Percentiles rank a stretch among this genome's conserved stretches.
Evolutionary conservation across 1,140 invertebrate species (phyloP).

Genomic region (Melitaea cinxia): DNA sequence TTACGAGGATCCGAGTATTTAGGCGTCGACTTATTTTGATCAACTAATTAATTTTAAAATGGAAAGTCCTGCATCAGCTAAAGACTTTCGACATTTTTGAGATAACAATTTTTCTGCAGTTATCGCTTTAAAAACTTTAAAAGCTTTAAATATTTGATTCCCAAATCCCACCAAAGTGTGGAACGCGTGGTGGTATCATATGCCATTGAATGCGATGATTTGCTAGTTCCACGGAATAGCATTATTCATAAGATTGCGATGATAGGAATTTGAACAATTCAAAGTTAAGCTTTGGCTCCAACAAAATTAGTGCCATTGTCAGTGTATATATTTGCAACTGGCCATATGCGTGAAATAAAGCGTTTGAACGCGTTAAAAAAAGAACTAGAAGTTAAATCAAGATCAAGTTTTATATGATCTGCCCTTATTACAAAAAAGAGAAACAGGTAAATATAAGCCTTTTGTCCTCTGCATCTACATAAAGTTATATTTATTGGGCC

Average conservation of each 20-base stretch:
- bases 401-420: slow-evolving; percentile 10
- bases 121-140: too few relatives aligned
- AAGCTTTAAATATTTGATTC: neutral
- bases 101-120: too few relatives aligned
- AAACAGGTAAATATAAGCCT: neutral
- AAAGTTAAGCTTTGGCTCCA: neutral
- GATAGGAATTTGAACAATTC: neutral
- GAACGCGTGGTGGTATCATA: neutral
- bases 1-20: too few relatives aligned
- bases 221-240: neutral
- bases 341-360: slow-evolving; percentile 32
- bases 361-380: slow-evolving; percentile 31
- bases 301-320: neutral
- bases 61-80: too few relatives aligned
- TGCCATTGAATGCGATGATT: neutral
- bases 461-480: slow-evolving; percentile 24
- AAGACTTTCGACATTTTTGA: too few relatives aligned
- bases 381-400: slow-evolving; percentile 14
- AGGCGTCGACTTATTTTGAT: too few relatives aligned
- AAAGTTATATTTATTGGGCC: slow-evolving; percentile 23
- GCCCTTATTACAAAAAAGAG: neutral
- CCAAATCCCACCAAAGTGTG: neutral
- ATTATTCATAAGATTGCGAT: neutral
- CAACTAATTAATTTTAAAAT: too few relatives aligned
- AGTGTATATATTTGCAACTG: neutral